Evolutionary conservation across 2,888 invertebrate species (phyloP).

Genomic region (Athalia cordata): DNA sequence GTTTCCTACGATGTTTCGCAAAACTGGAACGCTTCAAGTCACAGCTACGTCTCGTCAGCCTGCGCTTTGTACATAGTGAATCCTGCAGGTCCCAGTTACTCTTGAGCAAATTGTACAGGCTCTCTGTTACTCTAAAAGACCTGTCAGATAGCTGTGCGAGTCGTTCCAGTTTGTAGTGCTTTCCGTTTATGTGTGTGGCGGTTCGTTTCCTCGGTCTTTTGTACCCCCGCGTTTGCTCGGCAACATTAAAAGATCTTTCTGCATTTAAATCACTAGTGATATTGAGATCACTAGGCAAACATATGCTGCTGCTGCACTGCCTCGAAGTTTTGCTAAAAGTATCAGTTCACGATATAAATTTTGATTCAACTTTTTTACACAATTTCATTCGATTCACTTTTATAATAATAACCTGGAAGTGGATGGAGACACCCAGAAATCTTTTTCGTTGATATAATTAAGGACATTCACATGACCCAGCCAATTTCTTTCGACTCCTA

Average conservation of each 20-base stretch:
- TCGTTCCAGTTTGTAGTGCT: slow-evolving; percentile 37
- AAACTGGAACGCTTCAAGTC: slow-evolving; percentile 46
- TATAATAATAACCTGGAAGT: slow-evolving; percentile 1
- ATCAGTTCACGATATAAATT: neutral
- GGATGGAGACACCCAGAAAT: slow-evolving; percentile 54
- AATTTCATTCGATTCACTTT: neutral
- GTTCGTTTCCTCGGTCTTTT: slow-evolving; percentile 34
- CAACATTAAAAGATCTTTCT: slow-evolving; percentile 10
- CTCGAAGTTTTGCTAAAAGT: slow-evolving; percentile 7
- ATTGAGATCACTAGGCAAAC: slow-evolving; percentile 1
- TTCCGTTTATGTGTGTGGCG: slow-evolving; percentile 19
- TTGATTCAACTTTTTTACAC: neutral
- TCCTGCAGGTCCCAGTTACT: slow-evolving; percentile 17
- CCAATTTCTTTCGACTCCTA: slow-evolving; percentile 56
- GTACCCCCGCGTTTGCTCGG: neutral
- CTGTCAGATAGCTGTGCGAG: slow-evolving; percentile 23
- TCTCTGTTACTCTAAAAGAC: slow-evolving; percentile 33
- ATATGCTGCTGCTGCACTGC: slow-evolving; percentile 27
- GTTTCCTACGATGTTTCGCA: slow-evolving; percentile 36
- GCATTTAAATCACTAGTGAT: slow-evolving; percentile 12
- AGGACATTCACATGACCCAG: slow-evolving; percentile 54
- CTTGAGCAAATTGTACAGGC: slow-evolving; percentile 30
- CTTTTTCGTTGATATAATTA: slow-evolving; percentile 58
- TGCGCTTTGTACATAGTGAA: slow-evolving; percentile 14
- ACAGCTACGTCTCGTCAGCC: slow-evolving; percentile 2